phyloP scores from a whole-genome alignment of 2,113 vertebrate species.

The Gavialis gangeticus region DNA sequence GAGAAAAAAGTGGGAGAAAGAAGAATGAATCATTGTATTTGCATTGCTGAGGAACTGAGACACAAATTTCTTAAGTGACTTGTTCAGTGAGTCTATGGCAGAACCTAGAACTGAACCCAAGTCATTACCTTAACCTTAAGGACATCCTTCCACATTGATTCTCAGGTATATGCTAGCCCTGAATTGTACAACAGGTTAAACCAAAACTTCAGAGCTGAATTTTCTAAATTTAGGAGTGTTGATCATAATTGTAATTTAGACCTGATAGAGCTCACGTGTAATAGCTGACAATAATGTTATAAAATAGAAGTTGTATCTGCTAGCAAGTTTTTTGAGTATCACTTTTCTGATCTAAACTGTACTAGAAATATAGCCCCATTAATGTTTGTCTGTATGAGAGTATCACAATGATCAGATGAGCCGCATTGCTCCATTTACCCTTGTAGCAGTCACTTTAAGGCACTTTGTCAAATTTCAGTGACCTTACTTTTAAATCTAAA shows the following conservation, averaged over 20 bases:
- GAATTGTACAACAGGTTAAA: neutral
- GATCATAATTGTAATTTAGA: neutral
- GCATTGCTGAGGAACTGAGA: too few species aligned
- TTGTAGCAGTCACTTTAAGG: constrained; percentile 38
- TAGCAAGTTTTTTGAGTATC: neutral
- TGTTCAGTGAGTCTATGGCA: too few species aligned
- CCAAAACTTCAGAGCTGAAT: neutral
- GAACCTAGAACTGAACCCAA: too few species aligned
- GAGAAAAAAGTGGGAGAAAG: too few species aligned
- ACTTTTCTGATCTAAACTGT: neutral
- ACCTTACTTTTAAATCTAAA: constrained; percentile 5
- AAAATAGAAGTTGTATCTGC: neutral
- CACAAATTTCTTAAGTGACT: too few species aligned
- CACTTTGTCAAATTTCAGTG: constrained; percentile 24
- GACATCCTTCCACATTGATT: too few species aligned
- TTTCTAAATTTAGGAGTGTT: neutral
- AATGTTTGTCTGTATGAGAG: constrained; percentile 7
- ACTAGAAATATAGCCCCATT: neutral
- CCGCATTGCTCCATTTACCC: constrained; percentile 2
- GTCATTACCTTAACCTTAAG: too few species aligned
- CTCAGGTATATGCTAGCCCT: neutral
- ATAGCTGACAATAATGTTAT: neutral
- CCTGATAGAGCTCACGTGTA: neutral
- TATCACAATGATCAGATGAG: neutral
- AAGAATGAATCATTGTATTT: too few species aligned